Evolutionary conservation across 37 sponge, comb jelly and placozoan genomes (phyloP).

Genomic region (Beroe forskalii): DNA sequence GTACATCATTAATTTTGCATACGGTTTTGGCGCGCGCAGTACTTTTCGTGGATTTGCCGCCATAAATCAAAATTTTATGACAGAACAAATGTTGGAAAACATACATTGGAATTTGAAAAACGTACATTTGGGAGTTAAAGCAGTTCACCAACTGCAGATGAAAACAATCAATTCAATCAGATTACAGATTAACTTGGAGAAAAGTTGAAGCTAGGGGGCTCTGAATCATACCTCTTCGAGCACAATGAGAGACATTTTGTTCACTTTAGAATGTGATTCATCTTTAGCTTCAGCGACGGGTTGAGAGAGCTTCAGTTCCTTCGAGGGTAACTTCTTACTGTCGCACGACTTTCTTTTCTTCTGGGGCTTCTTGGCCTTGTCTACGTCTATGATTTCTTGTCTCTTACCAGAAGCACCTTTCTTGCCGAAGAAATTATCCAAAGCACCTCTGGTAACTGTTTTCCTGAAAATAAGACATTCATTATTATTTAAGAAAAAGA

Average conservation of each 20-base stretch:
- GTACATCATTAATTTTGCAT: not conserved
- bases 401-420: not conserved
- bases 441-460: not conserved
- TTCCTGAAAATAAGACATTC: not conserved
- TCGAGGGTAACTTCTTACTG: not conserved
- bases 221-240: conserved; percentile 52
- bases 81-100: no score
- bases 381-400: not conserved
- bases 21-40: not conserved
- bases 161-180: no score
- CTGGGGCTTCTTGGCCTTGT: conserved; percentile 7
- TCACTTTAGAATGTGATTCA: conserved; percentile 16
- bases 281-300: not conserved
- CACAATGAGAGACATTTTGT: conserved; percentile 34
- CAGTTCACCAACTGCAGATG: not conserved
- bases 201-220: no score
- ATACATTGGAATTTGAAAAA: no score
- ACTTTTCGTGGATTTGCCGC: not conserved
- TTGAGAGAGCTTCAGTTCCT: not conserved
- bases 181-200: not conserved
- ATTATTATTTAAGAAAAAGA: no score
- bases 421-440: not conserved
- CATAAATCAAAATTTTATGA: not conserved
- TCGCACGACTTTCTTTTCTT: not conserved
- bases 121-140: not conserved